phyloP scores from a whole-genome alignment of 2,888 invertebrate species.

The Acrobasis consociella region DNA sequence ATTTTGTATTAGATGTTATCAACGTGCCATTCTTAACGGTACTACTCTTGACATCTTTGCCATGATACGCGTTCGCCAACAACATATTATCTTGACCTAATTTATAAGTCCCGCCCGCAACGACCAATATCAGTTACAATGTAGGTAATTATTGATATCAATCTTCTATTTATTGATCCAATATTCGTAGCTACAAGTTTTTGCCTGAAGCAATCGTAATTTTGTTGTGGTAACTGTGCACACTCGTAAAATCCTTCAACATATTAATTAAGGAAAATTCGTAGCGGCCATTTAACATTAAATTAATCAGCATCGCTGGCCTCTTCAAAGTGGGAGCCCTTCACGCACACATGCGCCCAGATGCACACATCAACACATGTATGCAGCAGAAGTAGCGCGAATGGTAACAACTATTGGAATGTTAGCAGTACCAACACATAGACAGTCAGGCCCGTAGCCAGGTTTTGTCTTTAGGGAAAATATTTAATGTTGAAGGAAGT shows the following conservation, averaged over 20 bases:
- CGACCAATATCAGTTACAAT: conserved; percentile 1
- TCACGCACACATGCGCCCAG: conserved; percentile 55
- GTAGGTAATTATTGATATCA: not conserved
- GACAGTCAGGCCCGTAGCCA: conserved; percentile 15
- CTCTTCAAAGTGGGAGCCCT: conserved; percentile 66
- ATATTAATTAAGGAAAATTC: conserved; percentile 62
- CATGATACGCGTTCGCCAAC: conserved; percentile 8
- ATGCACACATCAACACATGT: conserved; percentile 35
- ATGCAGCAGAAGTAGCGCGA: conserved; percentile 43
- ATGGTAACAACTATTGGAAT: conserved; percentile 44
- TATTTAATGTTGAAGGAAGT: too few relatives aligned
- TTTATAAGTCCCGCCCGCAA: conserved; percentile 11
- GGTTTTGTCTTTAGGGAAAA: too few relatives aligned
- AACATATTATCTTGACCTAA: conserved; percentile 26
- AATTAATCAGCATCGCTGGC: conserved; percentile 70
- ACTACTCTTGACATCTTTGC: conserved; percentile 32
- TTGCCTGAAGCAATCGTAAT: conserved; percentile 23
- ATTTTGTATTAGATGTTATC: conserved; percentile 30
- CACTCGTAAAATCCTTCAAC: conserved; percentile 38
- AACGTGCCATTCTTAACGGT: conserved; percentile 38
- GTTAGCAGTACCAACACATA: conserved; percentile 33
- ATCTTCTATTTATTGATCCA: conserved; percentile 12
- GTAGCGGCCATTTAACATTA: conserved; percentile 66
- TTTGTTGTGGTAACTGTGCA: conserved; percentile 27
- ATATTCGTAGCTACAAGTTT: conserved; percentile 23